Evolutionary conservation across 2,888 invertebrate species (phyloP), one percentile per base, ranked within the genome.

Genomic region (Agrotis exclamationis): DNA sequence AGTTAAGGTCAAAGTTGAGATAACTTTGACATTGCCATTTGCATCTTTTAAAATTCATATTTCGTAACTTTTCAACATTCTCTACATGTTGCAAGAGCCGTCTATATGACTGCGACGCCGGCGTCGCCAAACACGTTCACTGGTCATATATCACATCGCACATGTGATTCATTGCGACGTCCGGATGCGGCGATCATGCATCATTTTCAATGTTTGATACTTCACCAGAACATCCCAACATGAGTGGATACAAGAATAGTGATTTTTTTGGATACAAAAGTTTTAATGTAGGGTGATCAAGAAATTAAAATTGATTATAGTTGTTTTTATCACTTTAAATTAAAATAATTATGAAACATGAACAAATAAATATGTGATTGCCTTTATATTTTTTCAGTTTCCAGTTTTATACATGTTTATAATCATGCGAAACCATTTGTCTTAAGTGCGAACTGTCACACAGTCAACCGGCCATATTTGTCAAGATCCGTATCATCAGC

Each of bases 111-210:
- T 28, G 47, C 47, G 14, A 48, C 24, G n/a, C 60, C 47, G 18
- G 45, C 39, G n/a, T 64, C 47, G 22, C 51, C n/a, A 60, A 59
- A 63, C 58, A 58, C 54, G 53, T 66, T 70, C 48, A 50, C 24
- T 33, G n/a, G 33, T 13, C 28, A 74, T 69, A 50, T 22, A 54
- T 65, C 64, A 63, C 56, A 62, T 62, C 24, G 13, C 54, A 74
- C 56, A 62, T 57, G 50, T 74, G 79, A 79, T 66, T 74, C 57
- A 74, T 79, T 48, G 54, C 58, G 20, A 58, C 20, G 39, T 59
- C 62, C 57, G 57, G 60, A 77, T 57, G 56, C n/a, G 58, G 39
- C 44, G 58, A n/a, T 18, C 45, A 64, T 73, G 59, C 54, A 73
- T 59, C 47, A 60, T 67, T 57, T 62, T 62, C 20, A 48, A 57